Evolutionary conservation across 2,797 vertebrate genomes (phyloP), one percentile per base, ranked within the genome.

Genomic region (Adrianichthys oophorus): DNA sequence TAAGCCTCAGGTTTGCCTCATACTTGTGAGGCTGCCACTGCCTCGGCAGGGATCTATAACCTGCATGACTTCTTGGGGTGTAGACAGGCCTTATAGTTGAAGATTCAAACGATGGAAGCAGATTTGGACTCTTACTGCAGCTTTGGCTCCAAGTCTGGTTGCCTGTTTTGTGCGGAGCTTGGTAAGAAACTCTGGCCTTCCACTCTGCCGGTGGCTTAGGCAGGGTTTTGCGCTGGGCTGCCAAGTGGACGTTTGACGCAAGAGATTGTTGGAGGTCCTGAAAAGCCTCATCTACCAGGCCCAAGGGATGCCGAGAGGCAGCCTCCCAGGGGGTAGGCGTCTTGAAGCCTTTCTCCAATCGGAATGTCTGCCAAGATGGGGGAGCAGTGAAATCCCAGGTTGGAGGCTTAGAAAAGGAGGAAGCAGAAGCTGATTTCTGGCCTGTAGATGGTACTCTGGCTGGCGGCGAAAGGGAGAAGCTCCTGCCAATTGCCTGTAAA

Each of bases 261-360:
- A 98, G 85, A 53, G 91, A 93, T 62, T 96, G 93, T 76, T 95
- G 92, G 61, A 96, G 91, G 67, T 74, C 89, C 71, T 93, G 94
- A 65, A 88, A 83, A 43, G 95, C 95, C 59, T 96, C 96, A 70
- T 98, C 96, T 74, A 96, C 94, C 4, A 96, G 85, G 47, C 96
- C 96, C 12, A 96, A 80, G 10, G 97, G 95, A 70, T 95, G 94
- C 23, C 89, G 92, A 17, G 95, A 91, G 0, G 96, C 96, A 0
- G 96, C 96, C 86, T 98, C 94, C 97, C 97, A 98, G 23, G 97
- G 97, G 2, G 93, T 92, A 6, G 79, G 89, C 49, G 90, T 90
- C 85, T 93, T 96, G 75, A 68, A 76, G 44, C 86, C 80, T 72
- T 79, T 92, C 62, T 93, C 86, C 4, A 74, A 78, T 79, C 77